Evolutionary conservation across 2,797 vertebrate species (phyloP).

Genomic region (Pangasius djambal): DNA sequence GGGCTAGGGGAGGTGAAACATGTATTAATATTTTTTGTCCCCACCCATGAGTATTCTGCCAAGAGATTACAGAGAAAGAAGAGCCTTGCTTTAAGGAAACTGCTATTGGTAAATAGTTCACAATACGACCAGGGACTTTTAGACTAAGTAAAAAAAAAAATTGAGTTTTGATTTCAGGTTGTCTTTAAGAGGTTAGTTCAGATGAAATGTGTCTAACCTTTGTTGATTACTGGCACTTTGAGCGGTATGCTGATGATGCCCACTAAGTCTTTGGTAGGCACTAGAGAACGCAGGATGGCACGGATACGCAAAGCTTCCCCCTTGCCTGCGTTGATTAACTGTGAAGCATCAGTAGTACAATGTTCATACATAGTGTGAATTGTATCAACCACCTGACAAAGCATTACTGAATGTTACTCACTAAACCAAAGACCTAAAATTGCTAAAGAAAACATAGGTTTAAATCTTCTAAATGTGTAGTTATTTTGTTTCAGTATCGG

Average conservation of each 20-base stretch:
- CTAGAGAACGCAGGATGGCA: slow-evolving; percentile 94
- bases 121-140: neutral
- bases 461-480: neutral
- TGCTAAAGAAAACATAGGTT: neutral
- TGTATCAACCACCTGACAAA: neutral
- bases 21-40: neutral
- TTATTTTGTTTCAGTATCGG: neutral
- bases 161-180: neutral
- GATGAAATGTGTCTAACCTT: slow-evolving; percentile 77
- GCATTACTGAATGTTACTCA: neutral
- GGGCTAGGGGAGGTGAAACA: neutral
- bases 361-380: neutral
- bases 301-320: slow-evolving; percentile 96
- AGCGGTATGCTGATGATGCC: slow-evolving; percentile 97
- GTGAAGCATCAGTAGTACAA: slow-evolving; percentile 52
- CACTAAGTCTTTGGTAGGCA: slow-evolving; percentile 93
- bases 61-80: neutral
- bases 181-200: neutral
- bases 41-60: neutral
- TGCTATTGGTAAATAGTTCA: neutral
- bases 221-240: slow-evolving; percentile 88
- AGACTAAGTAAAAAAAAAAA: neutral
- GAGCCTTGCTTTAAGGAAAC: neutral
- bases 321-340: slow-evolving; percentile 98
- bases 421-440: neutral